A percentile compares a stretch with the other conserved stretches of the same genome.
Evolutionary conservation across 2,113 vertebrate species (phyloP).

Genomic region (Phasianus colchicus): DNA sequence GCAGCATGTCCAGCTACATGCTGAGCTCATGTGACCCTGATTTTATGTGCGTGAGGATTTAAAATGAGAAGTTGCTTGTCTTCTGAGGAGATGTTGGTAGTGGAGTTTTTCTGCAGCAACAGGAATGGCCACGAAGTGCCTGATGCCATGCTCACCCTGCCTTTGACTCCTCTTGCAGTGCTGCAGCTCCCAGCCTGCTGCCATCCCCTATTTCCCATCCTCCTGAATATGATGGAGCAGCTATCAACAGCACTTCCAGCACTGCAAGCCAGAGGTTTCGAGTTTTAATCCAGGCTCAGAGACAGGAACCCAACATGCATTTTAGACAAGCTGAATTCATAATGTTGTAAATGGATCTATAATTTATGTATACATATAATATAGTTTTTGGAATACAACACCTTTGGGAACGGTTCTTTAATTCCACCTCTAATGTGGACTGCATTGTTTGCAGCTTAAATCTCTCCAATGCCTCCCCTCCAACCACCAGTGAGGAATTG

Average conservation of each 20-base stretch:
- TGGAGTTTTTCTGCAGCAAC: not conserved
- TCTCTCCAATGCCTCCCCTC: not conserved
- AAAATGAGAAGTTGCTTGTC: not conserved
- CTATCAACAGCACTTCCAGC: rapidly evolving
- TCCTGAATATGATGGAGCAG: not conserved
- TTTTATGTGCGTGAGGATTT: not conserved
- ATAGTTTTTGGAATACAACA: not conserved
- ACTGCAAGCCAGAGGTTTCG: not conserved
- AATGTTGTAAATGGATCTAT: not conserved
- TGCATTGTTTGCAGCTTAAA: not conserved
- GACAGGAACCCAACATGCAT: not conserved
- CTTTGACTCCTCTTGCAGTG: not conserved
- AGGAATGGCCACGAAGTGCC: not conserved
- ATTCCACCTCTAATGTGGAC: not conserved
- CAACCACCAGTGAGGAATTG: conserved; percentile 5
- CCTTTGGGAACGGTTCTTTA: conserved; percentile 30
- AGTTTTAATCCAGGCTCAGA: not conserved
- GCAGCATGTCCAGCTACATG: not conserved
- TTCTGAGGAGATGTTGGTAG: conserved; percentile 19
- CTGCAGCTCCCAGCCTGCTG: not conserved
- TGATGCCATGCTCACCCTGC: not conserved
- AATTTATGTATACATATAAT: not conserved
- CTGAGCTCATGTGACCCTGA: not conserved
- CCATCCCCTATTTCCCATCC: rapidly evolving
- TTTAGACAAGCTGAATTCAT: not conserved